Conservation (phyloP, 2,888 invertebrate genomes). For the Tetragonisca angustula region DNA sequence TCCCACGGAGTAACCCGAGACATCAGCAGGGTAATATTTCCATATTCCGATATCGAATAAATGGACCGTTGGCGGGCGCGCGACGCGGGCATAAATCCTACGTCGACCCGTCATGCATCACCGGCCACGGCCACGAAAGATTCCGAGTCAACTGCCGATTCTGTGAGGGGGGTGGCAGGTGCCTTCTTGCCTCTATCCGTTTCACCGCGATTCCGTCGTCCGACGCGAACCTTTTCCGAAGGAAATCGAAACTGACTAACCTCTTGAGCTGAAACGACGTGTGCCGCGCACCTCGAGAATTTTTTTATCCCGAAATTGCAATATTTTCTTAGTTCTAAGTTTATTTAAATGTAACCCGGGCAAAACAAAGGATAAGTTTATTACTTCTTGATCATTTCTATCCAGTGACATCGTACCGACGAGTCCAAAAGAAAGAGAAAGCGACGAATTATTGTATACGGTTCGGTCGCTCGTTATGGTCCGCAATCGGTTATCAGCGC, state of each 20-base stretch:
- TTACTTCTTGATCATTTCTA: too few relatives aligned
- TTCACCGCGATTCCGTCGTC: constrained; percentile 9
- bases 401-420: too few relatives aligned
- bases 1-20: constrained; percentile 73
- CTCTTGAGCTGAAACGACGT: too few relatives aligned
- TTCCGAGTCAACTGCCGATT: constrained; percentile 25
- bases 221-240: background rate
- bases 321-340: too few relatives aligned
- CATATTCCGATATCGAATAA: constrained; percentile 81
- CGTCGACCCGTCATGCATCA: constrained; percentile 78
- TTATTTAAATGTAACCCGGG: too few relatives aligned
- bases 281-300: too few relatives aligned
- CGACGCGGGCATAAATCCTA: constrained; percentile 79
- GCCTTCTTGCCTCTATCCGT: constrained; percentile 54
- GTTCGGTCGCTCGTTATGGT: too few relatives aligned
- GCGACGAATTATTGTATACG: too few relatives aligned
- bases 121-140: constrained; percentile 59
- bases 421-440: too few relatives aligned
- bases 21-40: constrained; percentile 80
- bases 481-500: too few relatives aligned
- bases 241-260: background rate
- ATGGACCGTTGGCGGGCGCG: constrained; percentile 76
- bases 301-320: too few relatives aligned
- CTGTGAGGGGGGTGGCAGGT: constrained; percentile 57
- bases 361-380: too few relatives aligned